Percentiles rank a stretch among this genome's conserved stretches.
phyloP scores from a whole-genome alignment of 1,140 invertebrate genomes.

The Portunus trituberculatus region DNA sequence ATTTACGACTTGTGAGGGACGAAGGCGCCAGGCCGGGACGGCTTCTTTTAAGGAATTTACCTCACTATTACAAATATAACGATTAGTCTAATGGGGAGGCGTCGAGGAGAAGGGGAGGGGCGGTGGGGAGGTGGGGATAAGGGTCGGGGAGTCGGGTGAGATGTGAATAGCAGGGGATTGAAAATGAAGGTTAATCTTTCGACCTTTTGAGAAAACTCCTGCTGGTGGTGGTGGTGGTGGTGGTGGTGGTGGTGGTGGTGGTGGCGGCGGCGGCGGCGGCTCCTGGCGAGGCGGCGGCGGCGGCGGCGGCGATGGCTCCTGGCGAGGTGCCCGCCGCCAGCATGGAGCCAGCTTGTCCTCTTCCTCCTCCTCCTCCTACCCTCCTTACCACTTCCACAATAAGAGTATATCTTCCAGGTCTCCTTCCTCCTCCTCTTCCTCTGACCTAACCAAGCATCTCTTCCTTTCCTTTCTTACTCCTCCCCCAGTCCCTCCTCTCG shows the following conservation, averaged over 20 bases:
- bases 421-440: not conserved
- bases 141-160: not conserved
- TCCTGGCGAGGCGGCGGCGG: constrained; percentile 47
- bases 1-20: not conserved
- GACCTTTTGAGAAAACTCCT: not conserved
- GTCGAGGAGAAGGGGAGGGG: not conserved
- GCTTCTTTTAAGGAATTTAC: not conserved
- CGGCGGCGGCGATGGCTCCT: not conserved
- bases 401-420: not conserved
- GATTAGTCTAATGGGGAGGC: not conserved
- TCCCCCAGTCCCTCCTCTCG: not conserved
- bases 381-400: too few relatives aligned
- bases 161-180: not conserved
- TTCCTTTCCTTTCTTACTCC: not conserved
- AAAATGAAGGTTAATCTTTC: not conserved
- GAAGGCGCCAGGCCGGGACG: not conserved
- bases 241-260: not conserved
- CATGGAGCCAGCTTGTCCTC: constrained; percentile 43
- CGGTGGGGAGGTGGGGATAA: not conserved
- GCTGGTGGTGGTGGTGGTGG: not conserved
- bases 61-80: not conserved
- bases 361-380: not conserved
- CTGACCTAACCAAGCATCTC: too few relatives aligned
- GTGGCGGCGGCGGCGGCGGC: not conserved
- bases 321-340: constrained; percentile 62